These are phyloP conservation scores for Pseudocheirus occidentalis DNA, from an alignment of 2,797 vertebrate genomes.

Conservation along the genomic window DNA sequence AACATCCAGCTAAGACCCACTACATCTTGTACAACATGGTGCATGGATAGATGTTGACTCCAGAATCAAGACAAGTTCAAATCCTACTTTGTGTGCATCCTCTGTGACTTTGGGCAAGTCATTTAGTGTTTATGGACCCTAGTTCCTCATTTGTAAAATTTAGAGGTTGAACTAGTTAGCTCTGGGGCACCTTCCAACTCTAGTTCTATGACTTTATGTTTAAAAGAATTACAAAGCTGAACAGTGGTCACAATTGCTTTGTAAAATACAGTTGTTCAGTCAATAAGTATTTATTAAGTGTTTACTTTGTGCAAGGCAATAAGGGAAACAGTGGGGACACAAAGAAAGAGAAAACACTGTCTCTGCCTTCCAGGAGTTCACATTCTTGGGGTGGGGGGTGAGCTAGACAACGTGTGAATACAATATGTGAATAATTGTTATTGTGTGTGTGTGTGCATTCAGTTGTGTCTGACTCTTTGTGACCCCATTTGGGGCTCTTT, in stretches of 20 bases:
- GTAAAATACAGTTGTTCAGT: neutral
- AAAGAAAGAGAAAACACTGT: neutral
- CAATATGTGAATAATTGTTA: neutral
- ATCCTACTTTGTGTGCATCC: neutral
- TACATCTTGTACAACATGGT: neutral
- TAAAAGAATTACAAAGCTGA: neutral
- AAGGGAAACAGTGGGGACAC: neutral
- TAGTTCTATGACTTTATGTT: neutral
- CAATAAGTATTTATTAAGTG: neutral
- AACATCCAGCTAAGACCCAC: neutral
- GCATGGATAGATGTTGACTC: neutral
- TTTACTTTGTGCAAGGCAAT: neutral
- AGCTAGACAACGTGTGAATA: neutral
- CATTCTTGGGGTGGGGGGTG: neutral
- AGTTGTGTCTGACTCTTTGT: too few species aligned
- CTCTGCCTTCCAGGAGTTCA: neutral
- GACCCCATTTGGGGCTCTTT: too few species aligned
- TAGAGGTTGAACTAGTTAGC: neutral
- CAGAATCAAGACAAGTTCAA: neutral
- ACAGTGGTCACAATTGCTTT: neutral
- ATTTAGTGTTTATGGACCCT: neutral
- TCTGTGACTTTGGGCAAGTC: neutral
- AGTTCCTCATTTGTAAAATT: neutral
- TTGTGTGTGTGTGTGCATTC: too few species aligned
- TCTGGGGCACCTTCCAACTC: neutral